Percentiles rank a stretch among this genome's conserved stretches.
Evolutionary conservation across 2,113 vertebrate species (phyloP).

Genomic region (Heliornis fulica): DNA sequence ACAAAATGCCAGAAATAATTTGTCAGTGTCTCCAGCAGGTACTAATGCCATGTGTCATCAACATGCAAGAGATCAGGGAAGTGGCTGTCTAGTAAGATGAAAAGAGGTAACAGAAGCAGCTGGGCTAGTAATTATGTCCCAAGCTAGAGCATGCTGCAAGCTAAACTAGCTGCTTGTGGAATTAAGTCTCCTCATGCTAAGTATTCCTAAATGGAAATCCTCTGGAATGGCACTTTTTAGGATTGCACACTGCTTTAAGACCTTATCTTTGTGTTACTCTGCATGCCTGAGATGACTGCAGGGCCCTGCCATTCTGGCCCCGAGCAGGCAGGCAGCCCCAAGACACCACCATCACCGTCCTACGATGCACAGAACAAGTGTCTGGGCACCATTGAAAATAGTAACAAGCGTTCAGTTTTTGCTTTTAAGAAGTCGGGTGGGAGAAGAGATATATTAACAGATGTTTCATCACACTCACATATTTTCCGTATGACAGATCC

Average conservation of each 20-base stretch:
- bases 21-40: background rate
- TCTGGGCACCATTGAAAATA: conserved; percentile 43
- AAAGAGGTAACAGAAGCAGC: background rate
- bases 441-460: conserved; percentile 1
- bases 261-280: background rate
- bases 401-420: conserved; percentile 26
- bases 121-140: background rate
- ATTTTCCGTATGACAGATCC: conserved; percentile 50
- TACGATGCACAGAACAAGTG: conserved; percentile 7
- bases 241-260: background rate
- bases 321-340: background rate
- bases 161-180: background rate
- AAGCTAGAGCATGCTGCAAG: background rate
- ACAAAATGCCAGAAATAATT: conserved; percentile 14
- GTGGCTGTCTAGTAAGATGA: background rate
- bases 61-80: background rate
- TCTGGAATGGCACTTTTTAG: conserved; percentile 46
- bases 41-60: background rate
- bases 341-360: background rate
- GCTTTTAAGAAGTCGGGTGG: conserved; percentile 33
- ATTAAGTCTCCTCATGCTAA: background rate
- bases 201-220: conserved; percentile 26
- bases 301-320: background rate
- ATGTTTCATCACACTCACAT: conserved; percentile 31
- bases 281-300: conserved; percentile 11